Base-by-base conservation (phyloP, 2,113 vertebrate genomes). In the Pogona vitticeps region DNA sequence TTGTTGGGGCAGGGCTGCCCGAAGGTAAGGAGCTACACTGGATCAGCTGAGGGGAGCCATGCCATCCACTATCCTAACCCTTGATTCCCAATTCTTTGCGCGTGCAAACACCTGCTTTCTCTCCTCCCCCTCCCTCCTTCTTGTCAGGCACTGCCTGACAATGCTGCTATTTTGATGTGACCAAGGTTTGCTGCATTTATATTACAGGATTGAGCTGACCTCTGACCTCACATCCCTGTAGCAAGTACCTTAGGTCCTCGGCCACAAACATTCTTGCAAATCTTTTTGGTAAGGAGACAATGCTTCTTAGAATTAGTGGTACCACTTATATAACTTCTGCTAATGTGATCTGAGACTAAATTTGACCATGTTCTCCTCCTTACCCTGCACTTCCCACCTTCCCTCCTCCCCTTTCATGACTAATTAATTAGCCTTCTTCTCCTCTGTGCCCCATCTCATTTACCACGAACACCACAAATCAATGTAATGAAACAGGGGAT, bases 161-260 rank as follows among this genome's bases (percentile, higher is more conserved):
- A 0, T 26, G 9, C 83, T 85, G 90, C 93, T 65, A 82, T 90
- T 76, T 85, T 83, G 88, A 92, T 86, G 89, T 97, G 96, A 96
- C 94, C 92, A 87, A 81, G 82, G 68, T 95, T 90, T 95, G 95
- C 95, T 96, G 92, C 96, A 91, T 97, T 97, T 97, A 91, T 96
- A 93, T 97, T 97, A 94, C 97, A 97, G 97, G 97, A 97, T 97
- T 97, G 97, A 97, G 94, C 96, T 97, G 96, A 97, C 97, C 94
- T 97, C 97, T 96, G 97, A 97, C 96, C 95, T 97, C 96, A 97
- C 97, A 93, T 97, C 96, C 94, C 96, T 97, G 95, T 97, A 97
- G 96, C 96, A 75, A 94, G 95, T 90, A 92, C 96, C 95, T 94
- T 97, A 97, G 94, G 96, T 95, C 94, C 96, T 94, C 92, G 93